Conservation (phyloP, 2,888 invertebrate species). For the Dryocosmus kuriphilus region DNA sequence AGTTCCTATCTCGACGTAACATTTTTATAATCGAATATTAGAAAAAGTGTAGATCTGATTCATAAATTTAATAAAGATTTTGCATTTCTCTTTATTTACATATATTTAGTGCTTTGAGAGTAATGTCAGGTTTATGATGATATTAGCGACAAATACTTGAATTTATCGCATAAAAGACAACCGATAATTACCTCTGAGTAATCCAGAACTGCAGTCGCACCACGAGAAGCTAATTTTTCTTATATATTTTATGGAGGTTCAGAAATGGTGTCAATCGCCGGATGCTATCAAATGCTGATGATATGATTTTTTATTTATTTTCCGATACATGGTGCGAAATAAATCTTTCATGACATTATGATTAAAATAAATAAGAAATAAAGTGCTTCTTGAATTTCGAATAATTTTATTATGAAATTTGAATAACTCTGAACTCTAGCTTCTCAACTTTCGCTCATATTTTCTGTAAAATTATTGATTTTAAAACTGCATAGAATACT, state of each 20-base stretch:
- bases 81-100: neutral
- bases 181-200: neutral
- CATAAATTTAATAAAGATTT: neutral
- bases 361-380: neutral
- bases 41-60: neutral
- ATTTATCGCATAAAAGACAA: neutral
- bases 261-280: conserved; percentile 19
- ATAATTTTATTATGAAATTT: too few species aligned
- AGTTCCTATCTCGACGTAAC: neutral
- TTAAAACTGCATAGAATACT: neutral
- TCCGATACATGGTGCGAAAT: neutral
- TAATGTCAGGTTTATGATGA: neutral
- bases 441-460: conserved; percentile 13
- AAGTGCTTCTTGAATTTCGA: too few species aligned
- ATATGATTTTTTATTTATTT: neutral
- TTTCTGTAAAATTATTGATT: too few species aligned
- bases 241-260: neutral
- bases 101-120: neutral
- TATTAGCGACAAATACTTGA: neutral
- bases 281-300: neutral
- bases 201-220: neutral
- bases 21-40: neutral
- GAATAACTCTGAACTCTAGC: neutral
- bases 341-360: too few species aligned
- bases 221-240: neutral